These are phyloP conservation scores for Antidorcas marsupialis DNA, from an alignment of 2,113 vertebrate species.

Conservation along the genomic window DNA sequence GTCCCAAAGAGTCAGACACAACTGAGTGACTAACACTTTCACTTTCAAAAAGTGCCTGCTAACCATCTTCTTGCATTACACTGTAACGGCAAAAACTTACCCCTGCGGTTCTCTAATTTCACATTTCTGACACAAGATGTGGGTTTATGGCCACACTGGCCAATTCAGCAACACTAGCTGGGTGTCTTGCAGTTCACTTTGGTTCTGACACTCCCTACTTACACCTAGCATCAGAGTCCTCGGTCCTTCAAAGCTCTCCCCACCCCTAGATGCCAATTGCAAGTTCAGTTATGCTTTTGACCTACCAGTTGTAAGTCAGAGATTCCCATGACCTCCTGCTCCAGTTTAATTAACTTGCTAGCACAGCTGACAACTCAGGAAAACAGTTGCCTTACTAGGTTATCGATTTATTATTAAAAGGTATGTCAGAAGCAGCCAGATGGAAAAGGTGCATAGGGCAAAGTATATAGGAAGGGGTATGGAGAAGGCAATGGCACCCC, in stretches of 20 bases:
- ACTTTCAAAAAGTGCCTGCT: background rate
- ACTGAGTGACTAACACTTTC: background rate
- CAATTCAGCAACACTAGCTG: background rate
- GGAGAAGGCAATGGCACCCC: background rate
- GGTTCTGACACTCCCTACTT: background rate
- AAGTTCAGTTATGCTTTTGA: background rate
- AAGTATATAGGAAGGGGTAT: background rate
- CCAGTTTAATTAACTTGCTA: background rate
- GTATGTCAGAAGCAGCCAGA: background rate
- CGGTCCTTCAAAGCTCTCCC: background rate
- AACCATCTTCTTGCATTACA: background rate
- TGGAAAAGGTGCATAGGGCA: background rate
- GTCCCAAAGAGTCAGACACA: background rate
- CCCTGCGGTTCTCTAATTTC: background rate
- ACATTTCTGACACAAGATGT: background rate
- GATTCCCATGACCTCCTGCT: background rate
- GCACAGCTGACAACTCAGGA: background rate
- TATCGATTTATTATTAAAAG: background rate
- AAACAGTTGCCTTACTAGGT: background rate
- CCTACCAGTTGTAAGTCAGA: background rate
- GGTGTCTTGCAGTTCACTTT: background rate
- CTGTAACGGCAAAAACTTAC: background rate
- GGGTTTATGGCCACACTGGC: background rate
- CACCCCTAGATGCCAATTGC: background rate
- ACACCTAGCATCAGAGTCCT: background rate